Evolutionary conservation across 1,140 invertebrate species (phyloP), one percentile per base, ranked within the genome.

Genomic region (Vollenhovia emeryi): DNA sequence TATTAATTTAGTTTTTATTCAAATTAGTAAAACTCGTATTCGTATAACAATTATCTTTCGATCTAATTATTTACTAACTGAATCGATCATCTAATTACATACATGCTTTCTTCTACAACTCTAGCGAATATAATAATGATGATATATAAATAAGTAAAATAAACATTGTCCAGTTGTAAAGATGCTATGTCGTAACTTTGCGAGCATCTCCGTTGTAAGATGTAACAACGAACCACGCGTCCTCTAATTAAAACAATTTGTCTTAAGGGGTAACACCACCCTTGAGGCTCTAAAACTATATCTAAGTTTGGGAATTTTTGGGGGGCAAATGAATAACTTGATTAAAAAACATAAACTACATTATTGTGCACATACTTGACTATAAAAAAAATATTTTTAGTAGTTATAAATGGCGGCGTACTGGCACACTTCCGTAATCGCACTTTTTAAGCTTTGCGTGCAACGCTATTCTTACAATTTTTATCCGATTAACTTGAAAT

Each of bases 91-190:
- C 5, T 45, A 71, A 43, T 48, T 82, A 73, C 24, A 33, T 74
- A 33, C 24, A 71, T 2, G 13, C 48, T 82, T 57, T 73, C 57
- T 33, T 43, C 3, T 43, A n/a, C n/a, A n/a, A n/a, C 5, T 52
- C 27, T 36, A 62, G n/a, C 43, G 11, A 64, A 43, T 80, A 18
- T 9, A 73, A 84, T 64, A 78, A 48, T 79, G 66, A 13, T 43
- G 36, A 60, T 48, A 60, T 48, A 79, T 85, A 80, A 85, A 79
- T 87, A 85, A 75, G 13, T 33, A 55, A n/a, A 21, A 3, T 59
- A 76, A 33, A 4, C 8, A n/a, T 62, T 27, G 7, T 64, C 5
- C 11, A 84, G 48, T 40, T 13, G 7, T 48, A 69, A 50, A 40
- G 33, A 82, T 69, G 30, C 21, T n/a, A 66, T 36, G 4, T 64